Evolutionary conservation across 2,888 invertebrate genomes (phyloP), one percentile per base, ranked within the genome.

Genomic region (Zonitis immaculata): DNA sequence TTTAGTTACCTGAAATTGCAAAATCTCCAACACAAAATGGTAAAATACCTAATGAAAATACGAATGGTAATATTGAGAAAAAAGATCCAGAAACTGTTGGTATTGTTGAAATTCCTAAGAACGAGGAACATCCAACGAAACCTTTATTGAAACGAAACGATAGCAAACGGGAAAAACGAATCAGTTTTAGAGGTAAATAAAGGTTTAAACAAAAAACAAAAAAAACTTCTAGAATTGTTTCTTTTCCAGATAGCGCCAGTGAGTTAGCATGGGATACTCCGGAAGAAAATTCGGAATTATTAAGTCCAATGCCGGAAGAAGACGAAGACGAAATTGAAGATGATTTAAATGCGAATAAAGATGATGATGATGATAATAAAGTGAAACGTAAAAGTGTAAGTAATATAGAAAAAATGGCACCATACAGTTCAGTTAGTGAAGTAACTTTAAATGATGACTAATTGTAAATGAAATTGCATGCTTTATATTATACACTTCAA

Each of bases 121-220:
- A 61, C 9, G 67, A 66, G 46, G 66, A 67, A 44, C 44, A 61
- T n/a, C 60, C 63, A 11, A 27, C 57, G n/a, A 65, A 59, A 47
- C 56, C 62, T 11, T 39, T 69, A 27, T 20, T 39, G 5, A 71
- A 67, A 52, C 52, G 67, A 42, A 61, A 51, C 5, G 68, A 70
- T 32, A 70, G 68, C 50, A 68, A 70, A 57, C 73, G 76, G 59
- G 80, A 79, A 42, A 73, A 66, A 56, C 77, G 82, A 16, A 74
- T 83, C 44, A 76, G 82, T 61, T 83, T 84, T 67, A 79, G 80
- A 79, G 84, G 84, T 82, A 74, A 59, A n/a, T n/a, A n/a, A n/a
- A n/a, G n/a, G n/a, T n/a, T n/a, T n/a, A n/a, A n/a, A n/a, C n/a
- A n/a, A n/a, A n/a, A n/a, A n/a, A n/a, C n/a, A n/a, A n/a, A n/a